phyloP scores from a whole-genome alignment of 2,113 vertebrate genomes.

The cat (Felis catus) region DNA sequence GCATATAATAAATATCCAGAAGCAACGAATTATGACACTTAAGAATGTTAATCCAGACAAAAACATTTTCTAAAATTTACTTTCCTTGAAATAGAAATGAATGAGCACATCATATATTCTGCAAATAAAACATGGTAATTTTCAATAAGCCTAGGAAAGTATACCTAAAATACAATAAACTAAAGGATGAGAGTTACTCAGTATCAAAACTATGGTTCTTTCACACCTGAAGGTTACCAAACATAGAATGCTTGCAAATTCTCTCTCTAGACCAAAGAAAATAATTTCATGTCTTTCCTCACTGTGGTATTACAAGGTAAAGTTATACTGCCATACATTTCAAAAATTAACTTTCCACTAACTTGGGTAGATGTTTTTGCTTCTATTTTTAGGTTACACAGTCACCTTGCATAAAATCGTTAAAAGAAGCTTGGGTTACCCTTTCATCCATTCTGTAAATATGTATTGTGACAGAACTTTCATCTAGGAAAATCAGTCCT shows the following conservation, averaged over 20 bases:
- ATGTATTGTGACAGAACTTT: background rate
- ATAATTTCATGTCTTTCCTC: background rate
- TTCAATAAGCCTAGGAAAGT: conserved; percentile 27
- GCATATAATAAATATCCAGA: background rate
- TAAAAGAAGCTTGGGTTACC: background rate
- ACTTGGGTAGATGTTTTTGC: background rate
- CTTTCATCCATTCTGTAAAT: background rate
- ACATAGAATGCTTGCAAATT: background rate
- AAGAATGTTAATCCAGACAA: background rate
- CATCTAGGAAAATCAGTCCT: background rate
- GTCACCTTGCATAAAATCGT: background rate
- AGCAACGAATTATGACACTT: background rate
- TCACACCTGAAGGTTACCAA: background rate
- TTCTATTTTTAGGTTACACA: background rate
- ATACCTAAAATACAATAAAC: background rate
- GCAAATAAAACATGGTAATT: background rate
- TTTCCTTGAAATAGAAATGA: conserved; percentile 17
- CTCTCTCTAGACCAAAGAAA: background rate
- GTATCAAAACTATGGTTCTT: background rate
- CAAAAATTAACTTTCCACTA: background rate
- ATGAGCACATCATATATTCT: conserved; percentile 16
- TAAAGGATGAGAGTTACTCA: background rate
- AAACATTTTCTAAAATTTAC: conserved; percentile 2
- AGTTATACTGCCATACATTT: background rate
- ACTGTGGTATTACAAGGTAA: background rate